Evolutionary conservation across 2,888 invertebrate species (phyloP), one percentile per base, ranked within the genome.

Genomic region (Lymantria monacha): DNA sequence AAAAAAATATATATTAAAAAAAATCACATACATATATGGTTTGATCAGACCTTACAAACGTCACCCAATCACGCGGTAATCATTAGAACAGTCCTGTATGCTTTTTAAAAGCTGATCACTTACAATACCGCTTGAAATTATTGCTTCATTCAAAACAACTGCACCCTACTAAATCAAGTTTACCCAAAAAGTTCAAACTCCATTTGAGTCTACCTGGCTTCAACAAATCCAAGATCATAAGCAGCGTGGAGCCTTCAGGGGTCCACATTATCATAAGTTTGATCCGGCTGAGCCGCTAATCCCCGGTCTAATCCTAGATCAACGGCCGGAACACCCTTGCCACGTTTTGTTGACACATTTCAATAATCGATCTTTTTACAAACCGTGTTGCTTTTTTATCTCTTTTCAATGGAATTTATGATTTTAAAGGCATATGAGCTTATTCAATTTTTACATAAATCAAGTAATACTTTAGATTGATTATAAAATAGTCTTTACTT

Each of bases 191-290:
- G 12, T 47, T 63, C 55, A 46, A 59, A 58, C 59, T 59, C 57
- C 36, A 12, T 15, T 14, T 30, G 44, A 48, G 15, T 48, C 37
- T 68, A 74, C 75, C 70, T 67, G 71, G 61, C 63, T 67, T 65
- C 56, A 46, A 57, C 67, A 68, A 71, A 72, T 71, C 68, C 73
- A 50, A 57, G 67, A 68, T 66, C 63, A 55, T 62, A 70, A 69
- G 60, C 70, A 57, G 56, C 62, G 61, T 69, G 56, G 66, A 64
- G 59, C 70, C 71, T 72, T 69, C 66, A 61, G 68, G 69, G 81
- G 78, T 63, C 66, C 74, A 73, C 79, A 88, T 89, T 88, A 87
- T 84, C 88, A 87, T 88, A 88, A 88, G 83, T 86, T 87, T 81
- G 76, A 83, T 76, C 77, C 74, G 65, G 63, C 70, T 73, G 68